Percentiles rank a stretch among this genome's conserved stretches.
These are phyloP conservation scores for Catostylus mosaicus DNA, from an alignment of 30 jellyfish, hydroid and myxozoan genomes.

Conservation along the genomic window DNA sequence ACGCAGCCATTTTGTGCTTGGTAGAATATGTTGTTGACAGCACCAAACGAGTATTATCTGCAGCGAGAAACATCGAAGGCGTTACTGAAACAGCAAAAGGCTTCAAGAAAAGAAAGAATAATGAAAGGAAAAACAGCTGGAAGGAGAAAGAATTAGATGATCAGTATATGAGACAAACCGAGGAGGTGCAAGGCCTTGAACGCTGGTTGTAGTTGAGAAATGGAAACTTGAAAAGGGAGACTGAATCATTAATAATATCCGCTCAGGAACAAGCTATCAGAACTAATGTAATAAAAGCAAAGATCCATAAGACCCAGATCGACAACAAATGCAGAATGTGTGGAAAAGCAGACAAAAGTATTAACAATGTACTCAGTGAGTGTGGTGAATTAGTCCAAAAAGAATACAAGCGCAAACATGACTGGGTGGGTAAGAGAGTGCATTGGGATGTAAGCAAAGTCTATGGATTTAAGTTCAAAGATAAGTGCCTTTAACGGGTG, in stretches of 20 bases:
- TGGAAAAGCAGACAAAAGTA: conserved; percentile 27
- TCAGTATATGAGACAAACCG: conserved; percentile 31
- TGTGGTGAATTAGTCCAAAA: conserved; percentile 7
- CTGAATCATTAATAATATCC: conserved; percentile 20
- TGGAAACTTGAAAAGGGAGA: conserved; percentile 16
- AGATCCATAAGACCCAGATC: neutral
- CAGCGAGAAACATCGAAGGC: conserved; percentile 32
- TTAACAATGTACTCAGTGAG: conserved; percentile 23
- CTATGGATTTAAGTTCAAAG: conserved; percentile 1
- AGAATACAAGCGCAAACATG: neutral
- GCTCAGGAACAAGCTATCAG: conserved; percentile 36
- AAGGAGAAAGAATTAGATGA: conserved; percentile 36
- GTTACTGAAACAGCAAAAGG: conserved; percentile 34
- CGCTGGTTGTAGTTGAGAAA: conserved; percentile 19
- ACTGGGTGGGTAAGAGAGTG: neutral
- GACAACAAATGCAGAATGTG: conserved; percentile 34
- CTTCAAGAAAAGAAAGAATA: conserved; percentile 16
- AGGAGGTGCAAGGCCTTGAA: conserved; percentile 7
- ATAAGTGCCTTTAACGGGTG: neutral
- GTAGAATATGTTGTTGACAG: neutral
- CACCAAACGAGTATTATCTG: neutral
- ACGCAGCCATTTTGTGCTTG: neutral
- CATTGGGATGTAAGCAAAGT: neutral
- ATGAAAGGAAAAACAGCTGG: conserved; percentile 47
- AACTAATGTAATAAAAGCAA: neutral